Conservation (phyloP, 2,113 vertebrate species). For the Caloenas nicobarica region DNA sequence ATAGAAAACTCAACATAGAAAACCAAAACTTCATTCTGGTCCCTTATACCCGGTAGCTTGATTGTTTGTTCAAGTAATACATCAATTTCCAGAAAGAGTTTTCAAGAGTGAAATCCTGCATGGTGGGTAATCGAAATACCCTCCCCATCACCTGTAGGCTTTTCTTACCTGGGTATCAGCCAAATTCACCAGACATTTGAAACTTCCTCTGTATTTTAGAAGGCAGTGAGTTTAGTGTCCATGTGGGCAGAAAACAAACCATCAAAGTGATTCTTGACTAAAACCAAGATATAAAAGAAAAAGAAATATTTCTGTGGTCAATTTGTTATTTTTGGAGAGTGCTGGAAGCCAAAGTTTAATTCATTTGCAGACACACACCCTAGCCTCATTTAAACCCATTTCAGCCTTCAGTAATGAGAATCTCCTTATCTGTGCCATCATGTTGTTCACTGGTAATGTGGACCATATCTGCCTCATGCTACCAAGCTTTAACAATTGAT, state of each 20-base stretch:
- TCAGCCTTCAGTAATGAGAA: background rate
- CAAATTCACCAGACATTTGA: background rate
- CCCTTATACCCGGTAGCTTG: background rate
- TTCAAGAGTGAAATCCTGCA: background rate
- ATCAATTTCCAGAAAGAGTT: background rate
- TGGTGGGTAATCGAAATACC: background rate
- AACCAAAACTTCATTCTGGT: background rate
- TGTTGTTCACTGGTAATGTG: background rate
- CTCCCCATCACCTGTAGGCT: background rate
- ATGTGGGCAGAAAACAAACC: background rate
- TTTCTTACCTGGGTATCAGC: background rate
- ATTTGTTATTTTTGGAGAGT: background rate
- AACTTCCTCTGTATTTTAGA: background rate
- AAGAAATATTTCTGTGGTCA: background rate
- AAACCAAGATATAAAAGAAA: background rate
- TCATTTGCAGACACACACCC: background rate
- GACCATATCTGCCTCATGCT: background rate
- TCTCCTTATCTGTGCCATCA: background rate
- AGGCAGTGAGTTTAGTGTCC: background rate
- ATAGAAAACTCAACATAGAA: background rate
- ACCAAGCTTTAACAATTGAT: background rate
- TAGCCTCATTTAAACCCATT: background rate
- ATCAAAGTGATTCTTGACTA: background rate
- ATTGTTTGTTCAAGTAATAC: background rate
- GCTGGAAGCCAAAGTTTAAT: background rate